Conservation (phyloP, 2,888 invertebrate genomes). For the Folsomia candida region DNA sequence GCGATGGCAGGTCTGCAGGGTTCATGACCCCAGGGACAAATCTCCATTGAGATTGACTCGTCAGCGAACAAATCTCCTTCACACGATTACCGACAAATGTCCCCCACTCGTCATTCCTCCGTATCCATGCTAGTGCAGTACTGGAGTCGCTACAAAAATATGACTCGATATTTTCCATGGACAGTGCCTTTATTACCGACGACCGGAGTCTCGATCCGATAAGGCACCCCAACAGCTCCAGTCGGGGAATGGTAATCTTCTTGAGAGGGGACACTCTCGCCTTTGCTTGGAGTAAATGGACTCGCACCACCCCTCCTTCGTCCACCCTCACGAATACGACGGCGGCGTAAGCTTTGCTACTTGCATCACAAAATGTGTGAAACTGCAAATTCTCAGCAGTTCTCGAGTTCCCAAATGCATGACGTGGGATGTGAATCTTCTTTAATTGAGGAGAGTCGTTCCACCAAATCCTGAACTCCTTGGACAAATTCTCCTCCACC, state of each 20-base stretch:
- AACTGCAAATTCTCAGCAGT: background rate
- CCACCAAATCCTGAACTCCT: background rate
- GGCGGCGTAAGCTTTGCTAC: background rate
- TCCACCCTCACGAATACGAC: background rate
- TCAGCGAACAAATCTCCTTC: constrained; percentile 9
- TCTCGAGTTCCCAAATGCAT: background rate
- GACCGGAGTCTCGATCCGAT: background rate
- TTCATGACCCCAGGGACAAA: constrained; percentile 16
- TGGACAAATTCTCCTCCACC: background rate
- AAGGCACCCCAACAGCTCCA: background rate
- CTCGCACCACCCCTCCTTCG: background rate
- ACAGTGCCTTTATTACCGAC: background rate
- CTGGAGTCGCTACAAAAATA: constrained; percentile 20
- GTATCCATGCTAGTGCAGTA: constrained; percentile 17
- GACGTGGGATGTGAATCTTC: background rate
- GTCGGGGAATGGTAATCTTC: background rate
- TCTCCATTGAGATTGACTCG: background rate
- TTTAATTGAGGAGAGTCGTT: background rate
- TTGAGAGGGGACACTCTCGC: constrained; percentile 3
- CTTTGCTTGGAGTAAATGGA: background rate
- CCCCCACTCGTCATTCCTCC: background rate
- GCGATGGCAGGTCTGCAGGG: no score
- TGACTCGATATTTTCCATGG: background rate
- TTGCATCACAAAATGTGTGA: background rate
- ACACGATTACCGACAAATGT: constrained; percentile 15